These are phyloP conservation scores for Neocrepidodera transversa DNA, from an alignment of 2,888 invertebrate species.

Conservation along the genomic window DNA sequence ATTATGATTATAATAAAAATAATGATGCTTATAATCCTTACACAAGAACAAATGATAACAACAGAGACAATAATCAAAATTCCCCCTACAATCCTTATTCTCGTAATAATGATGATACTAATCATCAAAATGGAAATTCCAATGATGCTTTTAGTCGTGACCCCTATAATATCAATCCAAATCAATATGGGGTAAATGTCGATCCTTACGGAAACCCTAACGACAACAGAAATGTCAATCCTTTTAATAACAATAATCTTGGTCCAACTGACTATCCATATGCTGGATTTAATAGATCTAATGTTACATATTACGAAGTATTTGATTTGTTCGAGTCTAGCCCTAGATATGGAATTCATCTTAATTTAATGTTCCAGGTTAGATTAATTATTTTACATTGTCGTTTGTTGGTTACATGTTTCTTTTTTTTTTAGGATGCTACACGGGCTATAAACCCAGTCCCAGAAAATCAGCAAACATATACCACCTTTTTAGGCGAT, in stretches of 20 bases:
- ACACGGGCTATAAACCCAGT: constrained; percentile 71
- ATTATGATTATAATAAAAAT: constrained; percentile 17
- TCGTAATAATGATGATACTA: constrained; percentile 9
- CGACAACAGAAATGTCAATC: constrained; percentile 23
- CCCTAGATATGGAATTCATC: constrained; percentile 70
- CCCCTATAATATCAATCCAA: constrained; percentile 51
- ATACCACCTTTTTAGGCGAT: constrained; percentile 73
- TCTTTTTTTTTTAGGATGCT: constrained; percentile 68
- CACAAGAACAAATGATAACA: constrained; percentile 26
- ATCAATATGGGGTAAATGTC: constrained; percentile 54
- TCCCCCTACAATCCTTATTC: constrained; percentile 20
- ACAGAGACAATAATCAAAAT: constrained; percentile 19
- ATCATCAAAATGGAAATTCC: constrained; percentile 32
- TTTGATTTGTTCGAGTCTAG: constrained; percentile 80
- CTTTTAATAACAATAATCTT: neutral
- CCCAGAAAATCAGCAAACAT: constrained; percentile 78
- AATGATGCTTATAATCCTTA: constrained; percentile 22
- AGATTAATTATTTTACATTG: neutral
- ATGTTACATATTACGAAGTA: constrained; percentile 62
- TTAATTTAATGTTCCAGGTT: constrained; percentile 83
- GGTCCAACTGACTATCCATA: constrained; percentile 20
- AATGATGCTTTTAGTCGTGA: constrained; percentile 48
- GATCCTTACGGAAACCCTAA: constrained; percentile 50
- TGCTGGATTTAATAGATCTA: constrained; percentile 39
- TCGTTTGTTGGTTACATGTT: neutral